Conservation (phyloP, 1,140 invertebrate genomes). For the Pseudoatta argentina region DNA sequence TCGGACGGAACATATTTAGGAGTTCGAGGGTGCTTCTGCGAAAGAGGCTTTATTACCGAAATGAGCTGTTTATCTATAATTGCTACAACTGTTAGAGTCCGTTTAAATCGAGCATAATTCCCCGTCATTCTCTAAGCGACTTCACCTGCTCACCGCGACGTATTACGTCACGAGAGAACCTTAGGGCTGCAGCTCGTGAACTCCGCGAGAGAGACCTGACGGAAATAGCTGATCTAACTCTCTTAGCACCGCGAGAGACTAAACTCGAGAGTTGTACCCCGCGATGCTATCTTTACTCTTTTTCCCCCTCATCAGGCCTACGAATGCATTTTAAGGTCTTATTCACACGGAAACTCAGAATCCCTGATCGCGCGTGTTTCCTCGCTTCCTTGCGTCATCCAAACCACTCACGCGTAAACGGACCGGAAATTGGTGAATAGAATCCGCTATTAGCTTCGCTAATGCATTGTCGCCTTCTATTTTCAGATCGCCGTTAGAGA, state of each 20-base stretch:
- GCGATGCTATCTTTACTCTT: constrained; percentile 78
- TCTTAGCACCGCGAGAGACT: constrained; percentile 71
- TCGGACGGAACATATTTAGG: background rate
- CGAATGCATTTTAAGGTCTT: constrained; percentile 63
- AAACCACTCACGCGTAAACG: constrained; percentile 4
- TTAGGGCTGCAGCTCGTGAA: constrained; percentile 74
- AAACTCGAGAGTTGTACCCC: constrained; percentile 69
- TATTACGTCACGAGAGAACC: constrained; percentile 63
- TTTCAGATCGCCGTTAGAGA: constrained; percentile 34
- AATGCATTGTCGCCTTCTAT: constrained; percentile 43
- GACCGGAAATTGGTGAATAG: constrained; percentile 45
- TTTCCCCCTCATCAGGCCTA: constrained; percentile 61
- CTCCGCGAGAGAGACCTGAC: constrained; percentile 70
- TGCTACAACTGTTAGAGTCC: background rate
- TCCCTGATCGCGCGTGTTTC: background rate
- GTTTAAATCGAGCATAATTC: constrained; percentile 47
- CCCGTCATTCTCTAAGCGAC: constrained; percentile 34
- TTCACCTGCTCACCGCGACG: constrained; percentile 57
- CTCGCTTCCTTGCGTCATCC: constrained; percentile 18
- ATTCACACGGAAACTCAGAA: constrained; percentile 56
- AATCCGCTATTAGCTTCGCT: constrained; percentile 25
- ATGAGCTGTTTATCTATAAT: constrained; percentile 29
- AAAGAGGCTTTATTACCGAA: background rate
- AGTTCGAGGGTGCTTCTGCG: background rate
- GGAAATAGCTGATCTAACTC: constrained; percentile 77